These are phyloP conservation scores for Plagiodera versicolora DNA, from an alignment of 2,888 invertebrate genomes.

Conservation along the genomic window DNA sequence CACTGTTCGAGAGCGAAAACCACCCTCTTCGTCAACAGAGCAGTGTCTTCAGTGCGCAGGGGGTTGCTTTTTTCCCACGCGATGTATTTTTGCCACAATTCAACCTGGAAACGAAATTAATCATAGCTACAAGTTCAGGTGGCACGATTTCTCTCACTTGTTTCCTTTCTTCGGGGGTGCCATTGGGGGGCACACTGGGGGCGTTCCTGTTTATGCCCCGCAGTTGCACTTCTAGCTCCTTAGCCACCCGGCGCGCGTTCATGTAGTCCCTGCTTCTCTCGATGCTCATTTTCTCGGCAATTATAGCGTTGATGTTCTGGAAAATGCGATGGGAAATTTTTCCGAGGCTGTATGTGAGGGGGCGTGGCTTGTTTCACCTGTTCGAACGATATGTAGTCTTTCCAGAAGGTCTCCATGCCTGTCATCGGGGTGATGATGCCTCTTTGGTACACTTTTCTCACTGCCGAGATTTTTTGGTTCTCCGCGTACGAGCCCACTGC, in stretches of 20 bases:
- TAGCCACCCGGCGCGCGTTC: slow-evolving; percentile 94
- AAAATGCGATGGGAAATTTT: slow-evolving; percentile 20
- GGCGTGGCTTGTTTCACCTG: too few relatives aligned
- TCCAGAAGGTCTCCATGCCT: slow-evolving; percentile 95
- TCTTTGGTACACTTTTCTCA: slow-evolving; percentile 94
- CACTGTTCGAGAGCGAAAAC: slow-evolving; percentile 99
- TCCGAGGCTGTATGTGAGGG: too few relatives aligned
- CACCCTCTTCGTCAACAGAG: slow-evolving; percentile 88
- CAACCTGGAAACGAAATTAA: slow-evolving; percentile 69
- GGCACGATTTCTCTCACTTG: too few relatives aligned
- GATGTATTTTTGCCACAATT: slow-evolving; percentile 98
- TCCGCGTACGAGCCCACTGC: slow-evolving; percentile 99
- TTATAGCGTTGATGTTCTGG: slow-evolving; percentile 67
- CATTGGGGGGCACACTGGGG: slow-evolving; percentile 95
- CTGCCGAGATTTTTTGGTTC: slow-evolving; percentile 98
- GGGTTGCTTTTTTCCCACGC: slow-evolving; percentile 97
- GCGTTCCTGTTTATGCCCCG: slow-evolving; percentile 93
- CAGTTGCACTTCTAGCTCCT: slow-evolving; percentile 93
- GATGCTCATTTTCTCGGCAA: slow-evolving; percentile 97
- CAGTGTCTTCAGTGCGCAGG: slow-evolving; percentile 92
- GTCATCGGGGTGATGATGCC: slow-evolving; percentile 96
- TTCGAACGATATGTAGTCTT: slow-evolving; percentile 97
- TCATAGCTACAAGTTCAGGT: too few relatives aligned
- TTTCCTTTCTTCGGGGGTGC: slow-evolving; percentile 86
- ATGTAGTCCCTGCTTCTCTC: slow-evolving; percentile 96